Evolutionary conservation across 2,113 vertebrate genomes (phyloP), one percentile per base, ranked within the genome.

Genomic region (Phycodurus eques): DNA sequence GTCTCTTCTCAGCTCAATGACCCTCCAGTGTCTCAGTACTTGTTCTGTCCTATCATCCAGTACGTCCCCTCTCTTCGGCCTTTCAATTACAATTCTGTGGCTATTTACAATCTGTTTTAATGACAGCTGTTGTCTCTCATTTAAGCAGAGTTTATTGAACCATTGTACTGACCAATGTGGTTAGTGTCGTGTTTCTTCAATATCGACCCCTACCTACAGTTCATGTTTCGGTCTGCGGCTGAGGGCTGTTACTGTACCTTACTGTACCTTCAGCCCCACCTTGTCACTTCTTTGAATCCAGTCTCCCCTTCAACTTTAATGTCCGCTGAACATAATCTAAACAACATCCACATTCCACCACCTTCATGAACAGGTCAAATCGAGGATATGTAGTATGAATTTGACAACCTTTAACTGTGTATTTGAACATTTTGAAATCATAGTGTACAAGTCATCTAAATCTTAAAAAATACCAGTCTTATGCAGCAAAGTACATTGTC

Each of bases 101-200:
- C 68, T 60, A n/a, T 83, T 74, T 67, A 78, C 74, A 57, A 47
- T 4, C 56, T 72, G 14, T 74, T 77, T 74, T 79, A 83, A 89
- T 88, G 79, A 89, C 56, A 88, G 82, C 85, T 71, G 59, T 63
- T 8, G 57, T 57, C 51, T 67, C 20, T 5, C 42, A 82, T 81
- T 77, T 80, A 78, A 78, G 78, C 56, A 54, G 61, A 78, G 77
- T 62, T 70, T 63, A 76, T 78, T 61, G 80, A 61, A 82, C 20
- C 35, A 6, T 63, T 73, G 51, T 59, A 67, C 22, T 33, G 47
- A 51, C 79, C 86, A 77, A 77, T 86, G 84, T 86, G 80, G 86
- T 87, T 64, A 80, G 49, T 56, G n/a, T 33, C 5, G 68, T 59
- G 49, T 7, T 46, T 56, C 56, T 67, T 49, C 56, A 31, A 20